A percentile compares a stretch with the other conserved stretches of the same genome.
Evolutionary conservation across 1,140 invertebrate genomes (phyloP).

Genomic region (Anoplolepis gracilipes): DNA sequence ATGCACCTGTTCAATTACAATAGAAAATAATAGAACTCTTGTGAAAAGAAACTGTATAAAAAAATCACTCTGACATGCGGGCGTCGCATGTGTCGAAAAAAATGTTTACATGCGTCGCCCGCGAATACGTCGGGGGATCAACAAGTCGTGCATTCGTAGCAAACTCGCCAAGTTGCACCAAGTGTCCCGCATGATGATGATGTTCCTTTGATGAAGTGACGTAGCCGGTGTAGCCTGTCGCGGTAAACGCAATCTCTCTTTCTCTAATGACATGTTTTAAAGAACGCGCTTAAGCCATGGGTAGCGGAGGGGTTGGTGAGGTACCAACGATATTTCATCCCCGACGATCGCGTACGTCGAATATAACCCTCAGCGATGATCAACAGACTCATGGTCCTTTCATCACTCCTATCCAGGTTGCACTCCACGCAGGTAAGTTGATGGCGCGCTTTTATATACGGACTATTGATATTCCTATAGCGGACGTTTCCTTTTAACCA

Average conservation of each 20-base stretch:
- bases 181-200: slow-evolving; percentile 5
- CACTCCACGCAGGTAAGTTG: slow-evolving; percentile 77
- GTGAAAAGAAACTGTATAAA: too few relatives aligned
- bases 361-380: slow-evolving; percentile 83
- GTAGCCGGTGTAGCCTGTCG: background rate
- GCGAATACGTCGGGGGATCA: slow-evolving; percentile 6
- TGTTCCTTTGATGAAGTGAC: background rate
- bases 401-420: slow-evolving; percentile 76
- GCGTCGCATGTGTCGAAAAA: background rate
- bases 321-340: slow-evolving; percentile 87
- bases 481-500: background rate
- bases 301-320: slow-evolving; percentile 82
- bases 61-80: too few relatives aligned
- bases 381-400: slow-evolving; percentile 76
- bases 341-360: slow-evolving; percentile 84
- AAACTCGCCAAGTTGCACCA: slow-evolving; percentile 6
- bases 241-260: slow-evolving; percentile 30
- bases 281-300: slow-evolving; percentile 78
- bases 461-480: background rate
- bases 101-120: background rate
- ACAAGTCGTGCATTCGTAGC: slow-evolving; percentile 39
- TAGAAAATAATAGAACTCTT: too few relatives aligned
- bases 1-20: too few relatives aligned
- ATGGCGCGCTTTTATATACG: background rate
- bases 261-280: slow-evolving; percentile 66